A percentile compares a stretch with the other conserved stretches of the same genome.
These are phyloP conservation scores for Mythimna albipuncta DNA, from an alignment of 2,888 invertebrate species.

Conservation along the genomic window DNA sequence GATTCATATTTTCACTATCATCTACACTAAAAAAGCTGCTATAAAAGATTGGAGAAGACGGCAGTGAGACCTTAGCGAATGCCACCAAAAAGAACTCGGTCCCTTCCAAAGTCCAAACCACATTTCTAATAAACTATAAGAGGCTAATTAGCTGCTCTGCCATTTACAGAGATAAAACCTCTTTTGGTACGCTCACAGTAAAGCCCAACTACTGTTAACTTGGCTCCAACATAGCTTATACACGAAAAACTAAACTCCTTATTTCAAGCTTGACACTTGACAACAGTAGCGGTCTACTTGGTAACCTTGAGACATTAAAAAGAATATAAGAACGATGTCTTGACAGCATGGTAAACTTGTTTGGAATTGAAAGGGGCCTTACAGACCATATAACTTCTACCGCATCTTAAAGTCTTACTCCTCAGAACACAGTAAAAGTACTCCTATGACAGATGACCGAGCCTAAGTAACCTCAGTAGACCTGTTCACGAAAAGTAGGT, in stretches of 20 bases:
- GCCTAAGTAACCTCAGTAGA: neutral
- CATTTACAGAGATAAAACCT: neutral
- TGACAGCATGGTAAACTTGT: neutral
- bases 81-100: neutral
- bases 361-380: constrained; percentile 10
- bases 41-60: constrained; percentile 11
- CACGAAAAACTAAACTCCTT: neutral
- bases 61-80: constrained; percentile 9
- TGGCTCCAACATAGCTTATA: constrained; percentile 6
- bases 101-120: constrained; percentile 8
- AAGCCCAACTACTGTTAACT: neutral
- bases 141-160: no score
- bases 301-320: neutral
- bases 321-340: neutral
- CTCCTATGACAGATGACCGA: neutral
- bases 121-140: neutral
- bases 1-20: constrained; percentile 11
- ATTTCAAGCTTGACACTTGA: neutral
- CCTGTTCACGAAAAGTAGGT: constrained; percentile 1
- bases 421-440: neutral
- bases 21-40: constrained; percentile 15
- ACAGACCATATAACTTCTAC: neutral
- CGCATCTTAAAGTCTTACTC: neutral
- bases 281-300: neutral
- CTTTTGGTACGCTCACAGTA: neutral